Evolutionary conservation across 2,113 vertebrate species (phyloP).

Genomic region (Amphiprion percula): DNA sequence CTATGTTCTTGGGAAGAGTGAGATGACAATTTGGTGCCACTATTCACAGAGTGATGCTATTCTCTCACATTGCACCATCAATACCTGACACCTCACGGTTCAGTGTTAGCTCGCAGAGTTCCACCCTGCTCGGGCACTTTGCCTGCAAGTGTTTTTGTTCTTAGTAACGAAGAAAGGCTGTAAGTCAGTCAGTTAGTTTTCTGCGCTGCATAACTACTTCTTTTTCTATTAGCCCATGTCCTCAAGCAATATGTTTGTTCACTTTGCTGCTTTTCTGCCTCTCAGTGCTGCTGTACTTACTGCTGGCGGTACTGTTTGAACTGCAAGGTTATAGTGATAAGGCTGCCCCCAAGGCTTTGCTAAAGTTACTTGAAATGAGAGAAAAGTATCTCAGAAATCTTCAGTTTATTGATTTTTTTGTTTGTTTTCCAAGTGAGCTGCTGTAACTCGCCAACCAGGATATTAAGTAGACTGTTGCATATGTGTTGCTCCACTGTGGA

Average conservation of each 20-base stretch:
- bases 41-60: slow-evolving; percentile 55
- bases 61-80: slow-evolving; percentile 8
- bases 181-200: slow-evolving; percentile 4
- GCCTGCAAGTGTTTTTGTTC: slow-evolving; percentile 1
- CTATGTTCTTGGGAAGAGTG: slow-evolving; percentile 2
- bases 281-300: not conserved
- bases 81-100: slow-evolving; percentile 41
- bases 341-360: slow-evolving; percentile 45
- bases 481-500: slow-evolving; percentile 20
- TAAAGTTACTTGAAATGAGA: slow-evolving; percentile 31
- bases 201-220: slow-evolving; percentile 12
- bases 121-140: not conserved
- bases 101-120: not conserved
- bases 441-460: slow-evolving; percentile 23
- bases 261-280: slow-evolving; percentile 32
- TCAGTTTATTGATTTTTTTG: slow-evolving; percentile 19
- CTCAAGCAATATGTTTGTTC: slow-evolving; percentile 14
- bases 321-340: slow-evolving; percentile 59
- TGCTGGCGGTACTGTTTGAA: slow-evolving; percentile 52
- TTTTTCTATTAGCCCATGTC: slow-evolving; percentile 24
- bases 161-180: slow-evolving; percentile 2
- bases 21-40: slow-evolving; percentile 58
- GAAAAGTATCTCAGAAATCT: slow-evolving; percentile 47
- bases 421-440: slow-evolving; percentile 21
- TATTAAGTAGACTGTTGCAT: not conserved